Percentiles rank a stretch among this genome's conserved stretches.
phyloP scores from a whole-genome alignment of 2,113 vertebrate genomes.

The Gasterosteus aculeatus region DNA sequence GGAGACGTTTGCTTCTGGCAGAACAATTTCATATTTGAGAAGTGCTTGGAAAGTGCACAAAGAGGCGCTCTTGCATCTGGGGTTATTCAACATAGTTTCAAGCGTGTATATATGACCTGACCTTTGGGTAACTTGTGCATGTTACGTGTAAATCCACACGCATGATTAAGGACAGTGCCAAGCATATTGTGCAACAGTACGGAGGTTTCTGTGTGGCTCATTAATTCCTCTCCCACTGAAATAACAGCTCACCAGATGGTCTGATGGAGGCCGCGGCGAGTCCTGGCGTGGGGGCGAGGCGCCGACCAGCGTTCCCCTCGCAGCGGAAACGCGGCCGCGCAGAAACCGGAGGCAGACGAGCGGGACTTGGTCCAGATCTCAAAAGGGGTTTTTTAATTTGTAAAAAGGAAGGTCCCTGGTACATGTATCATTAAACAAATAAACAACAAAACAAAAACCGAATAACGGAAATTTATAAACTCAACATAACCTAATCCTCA shows the following conservation, averaged over 20 bases:
- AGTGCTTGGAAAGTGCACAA: neutral
- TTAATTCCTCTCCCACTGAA: constrained; percentile 39
- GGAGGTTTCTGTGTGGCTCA: constrained; percentile 13
- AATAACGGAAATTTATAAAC: too few relatives aligned
- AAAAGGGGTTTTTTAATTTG: too few relatives aligned
- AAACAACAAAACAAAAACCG: too few relatives aligned
- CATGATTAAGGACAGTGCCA: constrained; percentile 2
- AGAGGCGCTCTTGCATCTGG: neutral
- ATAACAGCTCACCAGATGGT: constrained; percentile 61
- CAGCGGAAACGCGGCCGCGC: constrained; percentile 4
- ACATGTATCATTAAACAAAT: too few relatives aligned
- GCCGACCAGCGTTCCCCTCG: constrained; percentile 59
- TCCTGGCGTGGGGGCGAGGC: constrained; percentile 53
- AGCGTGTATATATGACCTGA: neutral
- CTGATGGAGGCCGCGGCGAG: constrained; percentile 37
- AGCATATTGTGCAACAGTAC: constrained; percentile 26
- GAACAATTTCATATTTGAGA: constrained; percentile 6
- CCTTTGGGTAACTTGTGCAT: neutral
- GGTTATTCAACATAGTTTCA: neutral
- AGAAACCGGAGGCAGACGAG: too few relatives aligned
- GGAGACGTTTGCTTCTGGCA: constrained; percentile 31
- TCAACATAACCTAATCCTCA: too few relatives aligned
- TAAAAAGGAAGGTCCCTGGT: too few relatives aligned
- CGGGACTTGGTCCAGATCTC: too few relatives aligned
- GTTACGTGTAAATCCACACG: neutral